Evolutionary conservation across 2,888 invertebrate species (phyloP), one percentile per base, ranked within the genome.

Genomic region (Oxytorus armatus): DNA sequence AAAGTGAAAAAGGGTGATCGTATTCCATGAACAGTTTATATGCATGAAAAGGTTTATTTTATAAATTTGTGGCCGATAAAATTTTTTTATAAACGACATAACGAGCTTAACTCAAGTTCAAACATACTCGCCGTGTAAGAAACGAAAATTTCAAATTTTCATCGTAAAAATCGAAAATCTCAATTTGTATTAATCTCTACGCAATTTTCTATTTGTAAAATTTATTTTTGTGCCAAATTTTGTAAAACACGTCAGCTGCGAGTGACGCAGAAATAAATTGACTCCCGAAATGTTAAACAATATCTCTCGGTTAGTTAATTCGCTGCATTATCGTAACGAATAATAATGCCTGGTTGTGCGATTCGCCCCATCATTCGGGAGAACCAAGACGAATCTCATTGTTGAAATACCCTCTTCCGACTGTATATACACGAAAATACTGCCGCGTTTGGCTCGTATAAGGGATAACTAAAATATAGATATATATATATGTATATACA

Each of bases 311-410:
- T 77, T 80, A 65, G 80, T 80, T 77, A 73, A 73, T 81, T 74
- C 59, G 11, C 53, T 61, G 39, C 18, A 59, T 70, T 36, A 51
- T 66, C 66, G 68, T 57, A 55, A 73, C 36, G 61, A 77, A 68
- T 57, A 69, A 77, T 77, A 77, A 81, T 69, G 77, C 82, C 87
- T 83, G 85, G 85, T 83, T 83, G 83, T 83, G 83, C 81, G 77
- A 79, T 74, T 77, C 77, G 69, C 76, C 82, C 80, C 82, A 70
- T 79, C 80, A 77, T 83, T 83, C 83, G 83, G 53, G 66, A 75
- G 73, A 75, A 82, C 81, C 84, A 80, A 79, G 81, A 83, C 83
- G 83, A 84, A 84, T 84, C 65, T 74, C 73, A 82, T 84, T 84
- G 83, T 84, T 79, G 42, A 55, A n/a, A 36, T 59, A 33, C 39